These are phyloP conservation scores for Perodicticus potto DNA, from an alignment of 2,797 vertebrate genomes.

Conservation along the genomic window DNA sequence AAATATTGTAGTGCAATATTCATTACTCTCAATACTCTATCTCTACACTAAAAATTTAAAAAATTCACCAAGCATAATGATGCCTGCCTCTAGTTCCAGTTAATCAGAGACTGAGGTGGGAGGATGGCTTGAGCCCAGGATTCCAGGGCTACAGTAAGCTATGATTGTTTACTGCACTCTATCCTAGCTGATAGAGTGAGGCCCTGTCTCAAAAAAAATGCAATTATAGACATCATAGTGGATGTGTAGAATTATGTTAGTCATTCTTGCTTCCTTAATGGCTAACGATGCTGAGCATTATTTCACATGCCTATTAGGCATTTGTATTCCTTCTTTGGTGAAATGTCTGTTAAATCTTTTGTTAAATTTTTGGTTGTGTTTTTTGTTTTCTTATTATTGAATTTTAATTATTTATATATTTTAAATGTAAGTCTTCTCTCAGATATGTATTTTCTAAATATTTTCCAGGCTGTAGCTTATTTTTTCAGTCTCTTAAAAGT, in stretches of 20 bases:
- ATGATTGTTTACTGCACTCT: no score
- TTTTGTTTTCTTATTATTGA: background rate
- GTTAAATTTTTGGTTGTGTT: background rate
- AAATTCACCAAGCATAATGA: no score
- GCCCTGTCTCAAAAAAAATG: no score
- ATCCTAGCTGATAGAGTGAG: no score
- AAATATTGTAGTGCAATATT: background rate
- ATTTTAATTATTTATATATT: slow-evolving; percentile 32
- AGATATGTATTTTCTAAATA: background rate
- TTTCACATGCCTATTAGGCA: background rate
- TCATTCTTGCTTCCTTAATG: background rate
- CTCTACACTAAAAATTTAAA: no score
- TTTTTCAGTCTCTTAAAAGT: background rate
- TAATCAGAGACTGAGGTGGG: no score
- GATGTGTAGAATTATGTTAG: background rate
- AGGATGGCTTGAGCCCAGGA: no score
- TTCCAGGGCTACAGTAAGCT: no score
- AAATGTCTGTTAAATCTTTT: background rate
- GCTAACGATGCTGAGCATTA: background rate
- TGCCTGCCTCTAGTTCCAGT: no score
- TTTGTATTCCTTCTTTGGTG: background rate
- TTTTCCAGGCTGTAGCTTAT: background rate
- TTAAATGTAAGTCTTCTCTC: background rate
- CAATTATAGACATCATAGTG: background rate
- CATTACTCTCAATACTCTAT: background rate